Evolutionary conservation across 2,113 vertebrate genomes (phyloP), one percentile per base, ranked within the genome.

Genomic region (Tricholaema leucomelas): DNA sequence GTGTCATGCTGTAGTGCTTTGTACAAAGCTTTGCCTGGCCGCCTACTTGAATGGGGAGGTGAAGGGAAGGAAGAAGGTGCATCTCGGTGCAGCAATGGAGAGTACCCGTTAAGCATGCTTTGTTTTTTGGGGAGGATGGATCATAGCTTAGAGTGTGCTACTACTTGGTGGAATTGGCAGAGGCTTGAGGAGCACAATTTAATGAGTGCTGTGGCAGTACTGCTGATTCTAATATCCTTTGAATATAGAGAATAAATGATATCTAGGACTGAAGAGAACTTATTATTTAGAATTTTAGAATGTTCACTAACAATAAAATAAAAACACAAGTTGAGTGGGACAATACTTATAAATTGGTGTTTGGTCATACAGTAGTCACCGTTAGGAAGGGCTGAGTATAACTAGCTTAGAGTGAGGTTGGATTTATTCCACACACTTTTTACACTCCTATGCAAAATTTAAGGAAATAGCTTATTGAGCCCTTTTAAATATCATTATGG

Each of bases 391-490:
- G 15, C 23, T 86, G 91, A 82, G 78, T 89, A 44, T 70, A 88
- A 92, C 63, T 61, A 81, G 50, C 77, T 90, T 76, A 82, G 89
- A 88, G 85, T 86, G 89, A 85, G 48, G 80, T 79, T 95, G 88
- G 80, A 90, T 65, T 24, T 81, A 56, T 83, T 91, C 90, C 80
- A 86, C 94, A 76, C 17, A 61, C 78, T 84, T 93, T 73, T 82
- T 87, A 92, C 56, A 67, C 70, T 72, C 61, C 90, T 75, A 84
- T 46, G 70, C 93, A 91, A 91, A 91, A 88, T 63, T 65, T 78
- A 91, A 92, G 66, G 66, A 66, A 91, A 59, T 84, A 61, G 59
- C 33, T 52, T 63, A 80, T 84, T 75, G 63, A 90, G 40, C 27
- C 38, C 44, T 88, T 93, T 66, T 28, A 81, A 67, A 69, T 79